phyloP scores from a whole-genome alignment of 2,888 invertebrate species.

The Eucriotettix oculatus region DNA sequence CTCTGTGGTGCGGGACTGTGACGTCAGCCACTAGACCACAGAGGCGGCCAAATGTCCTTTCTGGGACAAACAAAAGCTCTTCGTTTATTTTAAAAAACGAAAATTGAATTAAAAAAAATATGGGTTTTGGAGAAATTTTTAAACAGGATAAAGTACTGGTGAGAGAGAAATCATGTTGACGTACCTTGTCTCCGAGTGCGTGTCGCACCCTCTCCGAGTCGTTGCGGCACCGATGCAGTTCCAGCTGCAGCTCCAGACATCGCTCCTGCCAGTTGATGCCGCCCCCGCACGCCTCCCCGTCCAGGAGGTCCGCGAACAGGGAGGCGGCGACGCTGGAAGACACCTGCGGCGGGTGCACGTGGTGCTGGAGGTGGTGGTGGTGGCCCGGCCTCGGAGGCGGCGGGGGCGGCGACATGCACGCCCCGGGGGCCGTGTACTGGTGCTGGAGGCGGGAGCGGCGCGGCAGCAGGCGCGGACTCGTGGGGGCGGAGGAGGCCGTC shows the following conservation, averaged over 20 bases:
- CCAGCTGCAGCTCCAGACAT: slow-evolving; percentile 69
- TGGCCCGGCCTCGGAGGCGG: slow-evolving; percentile 22
- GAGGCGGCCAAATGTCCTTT: no score
- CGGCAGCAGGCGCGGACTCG: slow-evolving; percentile 25
- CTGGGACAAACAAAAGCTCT: no score
- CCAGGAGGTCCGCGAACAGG: slow-evolving; percentile 20
- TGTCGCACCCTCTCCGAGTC: slow-evolving; percentile 77
- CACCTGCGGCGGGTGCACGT: slow-evolving; percentile 10
- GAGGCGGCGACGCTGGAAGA: slow-evolving; percentile 11
- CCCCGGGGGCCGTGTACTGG: slow-evolving; percentile 31
- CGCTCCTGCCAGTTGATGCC: slow-evolving; percentile 74
- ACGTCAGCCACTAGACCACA: no score
- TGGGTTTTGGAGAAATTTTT: no score
- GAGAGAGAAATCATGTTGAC: slow-evolving; percentile 13
- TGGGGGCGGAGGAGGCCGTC: slow-evolving; percentile 41
- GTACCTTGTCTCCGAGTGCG: slow-evolving; percentile 79
- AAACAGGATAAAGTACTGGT: no score
- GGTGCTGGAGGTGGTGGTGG: slow-evolving; percentile 19
- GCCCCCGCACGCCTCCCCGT: slow-evolving; percentile 19
- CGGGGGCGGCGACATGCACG: slow-evolving; percentile 19
- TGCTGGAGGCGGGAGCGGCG: slow-evolving; percentile 24
- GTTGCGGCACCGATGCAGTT: slow-evolving; percentile 68
- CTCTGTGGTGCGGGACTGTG: no score
- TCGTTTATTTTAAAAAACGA: no score
- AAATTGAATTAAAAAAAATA: no score